Evolutionary conservation across 2,797 vertebrate genomes (phyloP).

Genomic region (Nasua narica): DNA sequence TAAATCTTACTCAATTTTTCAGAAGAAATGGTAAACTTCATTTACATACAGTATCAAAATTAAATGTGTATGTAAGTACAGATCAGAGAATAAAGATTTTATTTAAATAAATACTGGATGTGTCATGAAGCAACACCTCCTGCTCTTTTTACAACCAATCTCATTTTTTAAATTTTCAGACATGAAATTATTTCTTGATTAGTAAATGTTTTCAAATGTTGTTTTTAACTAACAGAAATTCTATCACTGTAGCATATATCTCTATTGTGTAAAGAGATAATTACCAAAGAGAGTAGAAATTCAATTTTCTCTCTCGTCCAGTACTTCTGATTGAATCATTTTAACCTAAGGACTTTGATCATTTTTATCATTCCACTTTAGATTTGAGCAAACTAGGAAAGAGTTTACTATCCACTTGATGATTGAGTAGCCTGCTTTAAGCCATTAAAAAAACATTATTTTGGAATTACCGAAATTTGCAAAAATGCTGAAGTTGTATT

Average conservation of each 20-base stretch:
- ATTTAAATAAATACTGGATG: constrained; percentile 8
- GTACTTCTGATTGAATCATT: constrained; percentile 26
- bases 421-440: not conserved
- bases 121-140: constrained; percentile 7
- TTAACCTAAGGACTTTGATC: constrained; percentile 16
- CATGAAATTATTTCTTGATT: constrained; percentile 36
- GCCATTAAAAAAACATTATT: not conserved
- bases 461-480: not conserved
- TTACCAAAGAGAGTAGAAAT: not conserved
- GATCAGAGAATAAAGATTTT: not conserved
- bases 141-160: not conserved
- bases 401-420: not conserved
- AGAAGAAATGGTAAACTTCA: not conserved
- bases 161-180: constrained; percentile 23
- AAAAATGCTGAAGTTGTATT: not conserved
- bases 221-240: constrained; percentile 49
- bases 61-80: not conserved
- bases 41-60: not conserved
- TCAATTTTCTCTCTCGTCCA: constrained; percentile 15
- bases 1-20: not conserved
- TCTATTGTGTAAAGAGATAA: not conserved
- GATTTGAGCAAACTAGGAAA: not conserved
- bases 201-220: not conserved
- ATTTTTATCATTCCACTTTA: constrained; percentile 33
- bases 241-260: not conserved